phyloP scores from a whole-genome alignment of 2,888 invertebrate species.

The Metacarcinus magister region DNA sequence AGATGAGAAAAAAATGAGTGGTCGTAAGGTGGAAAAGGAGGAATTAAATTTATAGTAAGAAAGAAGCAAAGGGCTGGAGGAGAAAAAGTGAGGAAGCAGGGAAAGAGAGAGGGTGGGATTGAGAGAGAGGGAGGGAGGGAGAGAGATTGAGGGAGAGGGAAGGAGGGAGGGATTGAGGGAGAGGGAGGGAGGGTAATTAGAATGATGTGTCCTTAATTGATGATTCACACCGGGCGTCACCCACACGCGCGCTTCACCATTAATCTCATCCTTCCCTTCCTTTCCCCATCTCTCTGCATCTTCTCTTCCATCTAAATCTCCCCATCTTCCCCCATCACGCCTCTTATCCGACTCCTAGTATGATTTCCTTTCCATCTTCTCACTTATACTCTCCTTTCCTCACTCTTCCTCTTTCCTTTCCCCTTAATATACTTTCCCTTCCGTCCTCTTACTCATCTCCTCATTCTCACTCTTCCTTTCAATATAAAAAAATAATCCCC shows the following conservation, averaged over 20 bases:
- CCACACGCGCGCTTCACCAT: conserved; percentile 41
- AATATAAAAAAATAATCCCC: neutral
- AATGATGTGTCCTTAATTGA: conserved; percentile 71
- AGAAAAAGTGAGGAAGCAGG: neutral
- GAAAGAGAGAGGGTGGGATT: neutral
- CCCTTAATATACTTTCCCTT: neutral
- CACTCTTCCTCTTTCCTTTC: too few relatives aligned
- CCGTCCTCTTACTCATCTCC: neutral
- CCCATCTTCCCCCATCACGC: neutral
- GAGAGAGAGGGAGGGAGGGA: neutral
- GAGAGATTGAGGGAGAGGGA: neutral
- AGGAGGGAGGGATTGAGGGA: neutral
- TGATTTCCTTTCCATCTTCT: too few relatives aligned
- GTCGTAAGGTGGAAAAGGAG: neutral
- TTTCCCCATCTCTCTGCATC: neutral
- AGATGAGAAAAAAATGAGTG: too few relatives aligned
- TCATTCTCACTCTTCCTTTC: neutral
- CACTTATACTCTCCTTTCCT: neutral
- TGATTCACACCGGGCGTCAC: conserved; percentile 69
- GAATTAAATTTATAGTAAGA: neutral
- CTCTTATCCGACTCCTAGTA: too few relatives aligned
- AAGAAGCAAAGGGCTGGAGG: neutral
- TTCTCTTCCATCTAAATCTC: neutral
- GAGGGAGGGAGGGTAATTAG: conserved; percentile 64
- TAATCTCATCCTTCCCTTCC: conserved; percentile 53